Base-by-base conservation (phyloP, 2,888 invertebrate species). In the Cepaea hortensis region DNA sequence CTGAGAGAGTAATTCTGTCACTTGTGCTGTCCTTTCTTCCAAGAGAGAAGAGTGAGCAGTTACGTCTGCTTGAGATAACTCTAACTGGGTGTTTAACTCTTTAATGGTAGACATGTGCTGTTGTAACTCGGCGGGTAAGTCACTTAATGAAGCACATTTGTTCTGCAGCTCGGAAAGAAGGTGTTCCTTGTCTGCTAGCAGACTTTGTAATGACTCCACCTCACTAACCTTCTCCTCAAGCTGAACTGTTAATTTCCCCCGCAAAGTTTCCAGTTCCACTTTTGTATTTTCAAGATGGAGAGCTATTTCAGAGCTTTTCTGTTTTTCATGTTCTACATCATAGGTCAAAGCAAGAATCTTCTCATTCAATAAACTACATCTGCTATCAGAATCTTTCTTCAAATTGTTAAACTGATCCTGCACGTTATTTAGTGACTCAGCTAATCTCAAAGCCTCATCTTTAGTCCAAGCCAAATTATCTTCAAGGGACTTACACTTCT, bases 1-100 rank as follows among this genome's bases (percentile, higher is more conserved):
- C 61, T 85, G 85, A 23, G 81, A 81, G 76, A 81, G 75, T 81
- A 85, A 68, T 15, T 76, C 81, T 76, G 75, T 62, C 20, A 50
- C 55, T 46, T 85, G 75, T 48, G 75, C n/a, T 15, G 72, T 76
- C 35, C 65, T 85, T 68, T 81, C 85, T 61, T 75, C 81, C 9
- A 85, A 11, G 46, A 76, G 18, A 18, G 65, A 68, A 62, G 35
- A 70, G 3, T 80, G 61, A 6, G n/a, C 11, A 50, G 61, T 55
- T n/a, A 85, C 70, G 20, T 80, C 61, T 61, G 35, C 23, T 46
- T 65, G 18, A 35, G 73, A 81, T 73, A 35, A 55, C 23, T 81
- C 62, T 6, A 81, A 23, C 48, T 85, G 35, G 46, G 23, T n/a
- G 18, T 73, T 81, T 15, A 80, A 50, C 20, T 85, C 80, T 61